Evolutionary conservation across 2,797 vertebrate genomes (phyloP), one percentile per base, ranked within the genome.

Genomic region (Ctenosaura bakeri): DNA sequence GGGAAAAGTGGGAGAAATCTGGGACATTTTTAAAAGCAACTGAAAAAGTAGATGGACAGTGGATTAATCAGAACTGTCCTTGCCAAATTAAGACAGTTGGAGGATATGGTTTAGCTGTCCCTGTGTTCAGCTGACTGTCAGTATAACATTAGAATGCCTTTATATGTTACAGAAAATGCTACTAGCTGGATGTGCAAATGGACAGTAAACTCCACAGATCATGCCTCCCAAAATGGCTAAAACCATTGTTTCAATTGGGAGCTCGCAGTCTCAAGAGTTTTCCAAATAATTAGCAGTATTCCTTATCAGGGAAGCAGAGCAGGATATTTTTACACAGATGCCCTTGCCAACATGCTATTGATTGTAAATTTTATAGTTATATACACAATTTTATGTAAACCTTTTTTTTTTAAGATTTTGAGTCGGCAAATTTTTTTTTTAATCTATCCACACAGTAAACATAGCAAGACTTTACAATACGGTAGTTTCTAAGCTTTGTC

Each of bases 291-390:
- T 46, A 20, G 16, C 83, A 52, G 64, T 83, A 64, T 83, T 64
- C 8, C 26, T 84, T 64, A 29, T 79, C 16, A 32, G 42, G 64
- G 52, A 12, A 52, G 52, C 29, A 10, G 66, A 26, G 26, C 29
- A 52, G n/a, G n/a, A 32, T 79, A 71, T 56, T 86, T 77, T 87
- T 16, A 64, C 64, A 38, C 86, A 87, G 74, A 50, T 78, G 29
- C 71, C 74, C 29, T 50, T 66, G 29, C 4, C 78, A 46, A 76
- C 52, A 52, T 52, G 52, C 52, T 52, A 12, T 52, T 8, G 52
- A 52, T 52, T 54, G 76, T 59, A 29, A 54, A 8, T 76, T 62
- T 74, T 29, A 14, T 77, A 18, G 38, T 38, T 52, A 42, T 24
- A 38, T 1, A 50, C 79, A 87, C 22, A 1, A 59, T 56, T 42